Base-by-base conservation (phyloP, 2,888 invertebrate genomes). In the Leucoma salicis region DNA sequence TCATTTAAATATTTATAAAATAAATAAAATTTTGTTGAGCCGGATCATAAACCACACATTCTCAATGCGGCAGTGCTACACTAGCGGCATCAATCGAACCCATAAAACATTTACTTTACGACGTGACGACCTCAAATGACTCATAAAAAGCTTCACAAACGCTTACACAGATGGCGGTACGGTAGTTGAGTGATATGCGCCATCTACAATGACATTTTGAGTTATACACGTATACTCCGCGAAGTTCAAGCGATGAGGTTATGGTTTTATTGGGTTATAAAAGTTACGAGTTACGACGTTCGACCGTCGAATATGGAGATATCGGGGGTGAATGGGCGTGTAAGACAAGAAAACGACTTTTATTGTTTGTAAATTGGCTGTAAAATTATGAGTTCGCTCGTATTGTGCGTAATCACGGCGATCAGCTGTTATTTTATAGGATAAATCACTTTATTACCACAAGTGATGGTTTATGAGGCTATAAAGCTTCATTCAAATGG, bases 321-420 rank as follows among this genome's bases (percentile, higher is more conserved):
- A 86, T 85, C 77, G 76, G 78, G 83, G 86, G 86, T 70, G 82
- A 82, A 82, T 80, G 81, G 78, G 82, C 81, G 82, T 80, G 81
- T 82, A 83, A 84, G 82, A 86, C 82, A 82, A 85, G 82, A 82
- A 80, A 80, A 75, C 77, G 82, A 84, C 85, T 89, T 90, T 90
- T 90, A 90, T 90, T 90, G 90, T 90, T 90, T 89, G 88, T 87
- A 89, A 90, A 90, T 90, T 90, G 90, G 84, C 84, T 86, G 89
- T 90, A 90, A 90, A 90, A 87, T 90, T 88, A 90, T 88, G 86
- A 88, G 80, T 75, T 82, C 68, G 76, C 74, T 82, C 86, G 83
- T 82, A 86, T 87, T 88, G 81, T 80, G 70, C 74, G 82, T 79
- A 86, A 87, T 88, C 84, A 83, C 75, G 57, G 67, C 74, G 75